phyloP scores from a whole-genome alignment of 2,888 invertebrate genomes.

The Lasioglossum vierecki region DNA sequence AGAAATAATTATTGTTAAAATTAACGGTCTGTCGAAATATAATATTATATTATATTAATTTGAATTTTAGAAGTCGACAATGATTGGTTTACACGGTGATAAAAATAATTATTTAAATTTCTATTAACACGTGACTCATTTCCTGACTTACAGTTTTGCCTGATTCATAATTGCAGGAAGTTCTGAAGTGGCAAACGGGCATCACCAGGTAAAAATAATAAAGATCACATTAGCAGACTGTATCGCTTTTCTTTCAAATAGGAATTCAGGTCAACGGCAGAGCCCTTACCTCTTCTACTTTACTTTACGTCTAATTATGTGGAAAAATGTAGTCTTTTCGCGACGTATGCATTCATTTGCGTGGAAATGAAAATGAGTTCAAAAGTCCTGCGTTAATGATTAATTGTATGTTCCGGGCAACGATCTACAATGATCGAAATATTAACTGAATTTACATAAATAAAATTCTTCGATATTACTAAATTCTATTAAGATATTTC shows the following conservation, averaged over 20 bases:
- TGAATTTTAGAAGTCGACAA: not conserved
- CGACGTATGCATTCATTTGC: not conserved
- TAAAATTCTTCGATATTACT: not conserved
- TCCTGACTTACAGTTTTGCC: not conserved
- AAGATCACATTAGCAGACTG: not conserved
- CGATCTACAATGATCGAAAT: not conserved
- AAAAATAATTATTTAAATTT: not conserved
- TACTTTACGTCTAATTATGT: not conserved
- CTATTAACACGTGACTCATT: not conserved
- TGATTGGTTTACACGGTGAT: not conserved
- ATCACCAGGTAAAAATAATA: not conserved
- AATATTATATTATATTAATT: not conserved
- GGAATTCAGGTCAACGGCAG: not conserved
- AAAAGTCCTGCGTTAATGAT: not conserved
- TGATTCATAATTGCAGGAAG: not conserved
- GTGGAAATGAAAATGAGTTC: not conserved
- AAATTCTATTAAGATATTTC: not conserved
- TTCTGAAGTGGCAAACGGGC: not conserved
- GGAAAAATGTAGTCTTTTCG: not conserved
- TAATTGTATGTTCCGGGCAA: not conserved
- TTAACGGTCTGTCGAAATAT: not conserved
- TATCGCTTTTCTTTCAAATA: not conserved
- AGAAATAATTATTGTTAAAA: not conserved
- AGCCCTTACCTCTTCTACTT: not conserved
- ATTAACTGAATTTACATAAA: not conserved